Evolutionary conservation across 2,797 vertebrate species (phyloP), one percentile per base, ranked within the genome.

Genomic region (Channa striata): DNA sequence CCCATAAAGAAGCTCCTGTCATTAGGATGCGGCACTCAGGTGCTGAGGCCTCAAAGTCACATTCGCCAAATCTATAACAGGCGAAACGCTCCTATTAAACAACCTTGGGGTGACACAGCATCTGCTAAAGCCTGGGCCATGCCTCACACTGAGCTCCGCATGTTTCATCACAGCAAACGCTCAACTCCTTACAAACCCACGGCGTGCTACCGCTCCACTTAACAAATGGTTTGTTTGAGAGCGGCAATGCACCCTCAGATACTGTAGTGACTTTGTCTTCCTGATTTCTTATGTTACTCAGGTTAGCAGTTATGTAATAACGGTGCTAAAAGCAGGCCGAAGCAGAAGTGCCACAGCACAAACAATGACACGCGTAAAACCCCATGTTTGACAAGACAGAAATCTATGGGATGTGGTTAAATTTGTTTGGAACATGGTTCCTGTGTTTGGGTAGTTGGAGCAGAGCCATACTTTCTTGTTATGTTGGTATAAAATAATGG

Each of bases 41-140:
- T 59, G 65, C 50, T 37, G 11, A 68, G 51, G 56, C 65, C 47
- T 57, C 53, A 16, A 16, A 68, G 59, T 63, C 63, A 66, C 30
- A 37, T 79, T 40, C 13, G 21, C 49, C 23, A 25, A 62, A 87
- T 85, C 81, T 50, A 77, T 83, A 82, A 75, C 71, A 13, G 70
- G 70, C 43, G 68, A 75, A 74, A 62, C 63, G 53, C 34, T 67
- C 60, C 79, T 72, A 85, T 83, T 78, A 83, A 87, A 80, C 74
- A 85, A 87, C 75, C 76, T 69, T 62, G 54, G 74, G 67, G 82
- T 77, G 77, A 82, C 80, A 80, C 68, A 72, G 65, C 73, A 69
- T 57, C 60, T 8, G 47, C 65, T 64, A 8, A 19, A 62, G 58
- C 63, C 68, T 0, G 30, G 61, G 71, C 81, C 65, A 68, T 75